Percentiles rank a stretch among this genome's conserved stretches.
phyloP scores from a whole-genome alignment of 1,140 invertebrate species.

The Drosophila lini region DNA sequence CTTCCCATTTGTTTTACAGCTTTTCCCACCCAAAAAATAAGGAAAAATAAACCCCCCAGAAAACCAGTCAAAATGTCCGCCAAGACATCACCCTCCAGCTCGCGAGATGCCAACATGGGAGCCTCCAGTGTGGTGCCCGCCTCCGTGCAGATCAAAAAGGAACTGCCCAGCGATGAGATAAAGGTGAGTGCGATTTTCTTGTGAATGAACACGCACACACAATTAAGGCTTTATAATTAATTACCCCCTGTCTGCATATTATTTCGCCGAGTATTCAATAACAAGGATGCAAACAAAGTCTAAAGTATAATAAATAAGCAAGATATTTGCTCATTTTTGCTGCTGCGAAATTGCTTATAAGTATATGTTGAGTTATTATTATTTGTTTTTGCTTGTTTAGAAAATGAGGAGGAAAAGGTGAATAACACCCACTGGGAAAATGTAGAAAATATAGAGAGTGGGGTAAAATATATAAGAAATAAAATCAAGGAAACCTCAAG shows the following conservation, averaged over 20 bases:
- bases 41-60: neutral
- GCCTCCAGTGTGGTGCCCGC: constrained; percentile 40
- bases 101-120: constrained; percentile 61
- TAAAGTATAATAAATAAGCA: constrained; percentile 21
- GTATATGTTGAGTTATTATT: constrained; percentile 25
- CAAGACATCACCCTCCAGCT: constrained; percentile 75
- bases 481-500: neutral
- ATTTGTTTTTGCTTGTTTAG: constrained; percentile 29
- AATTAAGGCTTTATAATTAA: constrained; percentile 46
- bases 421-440: constrained; percentile 49
- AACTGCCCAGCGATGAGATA: constrained; percentile 85
- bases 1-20: constrained; percentile 46
- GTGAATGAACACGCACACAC: constrained; percentile 46
- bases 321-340: constrained; percentile 10
- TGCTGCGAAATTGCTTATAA: constrained; percentile 23
- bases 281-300: constrained; percentile 54
- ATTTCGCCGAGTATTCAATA: constrained; percentile 53
- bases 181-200: constrained; percentile 81
- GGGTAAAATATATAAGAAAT: neutral
- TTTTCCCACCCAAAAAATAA: neutral
- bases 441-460: neutral
- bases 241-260: constrained; percentile 50
- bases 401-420: constrained; percentile 40
- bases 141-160: constrained; percentile 85
- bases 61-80: constrained; percentile 61